Conservation (phyloP, 2,888 invertebrate species). For the Vesta saturnalis region DNA sequence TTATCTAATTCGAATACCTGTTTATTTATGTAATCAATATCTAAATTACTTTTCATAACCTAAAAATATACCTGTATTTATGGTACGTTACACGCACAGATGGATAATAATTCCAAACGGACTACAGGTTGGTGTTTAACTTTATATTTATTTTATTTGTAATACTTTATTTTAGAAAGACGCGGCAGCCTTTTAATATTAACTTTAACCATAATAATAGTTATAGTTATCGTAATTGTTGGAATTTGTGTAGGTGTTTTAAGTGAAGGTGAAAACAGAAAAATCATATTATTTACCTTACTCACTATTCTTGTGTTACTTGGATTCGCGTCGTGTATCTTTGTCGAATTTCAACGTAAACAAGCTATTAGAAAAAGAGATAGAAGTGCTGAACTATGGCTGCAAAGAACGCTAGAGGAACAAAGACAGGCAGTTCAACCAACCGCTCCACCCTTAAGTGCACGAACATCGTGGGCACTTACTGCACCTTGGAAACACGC, state of each 20-base stretch:
- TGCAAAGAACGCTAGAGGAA: conserved; percentile 38
- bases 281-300: conserved; percentile 46
- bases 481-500: conserved; percentile 43
- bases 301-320: conserved; percentile 46
- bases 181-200: conserved; percentile 48
- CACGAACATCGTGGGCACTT: conserved; percentile 45
- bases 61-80: conserved; percentile 16
- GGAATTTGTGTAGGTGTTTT: conserved; percentile 46
- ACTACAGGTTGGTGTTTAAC: conserved; percentile 24
- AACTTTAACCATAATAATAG: conserved; percentile 45
- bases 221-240: conserved; percentile 45
- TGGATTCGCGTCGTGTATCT: conserved; percentile 46
- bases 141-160: not conserved
- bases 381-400: conserved; percentile 45
- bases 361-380: conserved; percentile 45
- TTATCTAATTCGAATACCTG: conserved; percentile 17
- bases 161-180: conserved; percentile 41
- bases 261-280: conserved; percentile 44
- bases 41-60: conserved; percentile 27
- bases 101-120: conserved; percentile 29
- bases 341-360: conserved; percentile 48
- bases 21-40: conserved; percentile 9
- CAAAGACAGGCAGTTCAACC: conserved; percentile 37
- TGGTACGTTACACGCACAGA: not conserved
- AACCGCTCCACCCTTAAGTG: conserved; percentile 44